Conservation (phyloP, 2,797 vertebrate species). For the Phrynocephalus guinanensis region DNA sequence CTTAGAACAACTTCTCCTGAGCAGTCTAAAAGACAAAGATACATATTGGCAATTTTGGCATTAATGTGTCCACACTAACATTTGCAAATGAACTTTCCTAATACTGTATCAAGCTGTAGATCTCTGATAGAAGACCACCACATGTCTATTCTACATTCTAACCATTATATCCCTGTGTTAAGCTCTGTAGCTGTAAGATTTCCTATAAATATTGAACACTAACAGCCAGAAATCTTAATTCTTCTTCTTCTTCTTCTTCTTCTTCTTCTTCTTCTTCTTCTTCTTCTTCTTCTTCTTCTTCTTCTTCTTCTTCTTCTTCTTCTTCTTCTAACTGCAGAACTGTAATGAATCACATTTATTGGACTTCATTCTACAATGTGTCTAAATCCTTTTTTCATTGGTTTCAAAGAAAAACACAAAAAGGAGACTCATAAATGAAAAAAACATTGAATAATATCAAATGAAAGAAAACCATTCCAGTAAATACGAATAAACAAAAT, state of each 20-base stretch:
- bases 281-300: too few species aligned
- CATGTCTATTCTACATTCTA: constrained; percentile 3
- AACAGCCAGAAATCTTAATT: background rate
- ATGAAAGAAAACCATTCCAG: background rate
- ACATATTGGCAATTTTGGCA: background rate
- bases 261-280: too few species aligned
- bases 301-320: too few species aligned
- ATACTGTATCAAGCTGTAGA: background rate
- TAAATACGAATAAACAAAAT: background rate
- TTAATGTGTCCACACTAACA: constrained; percentile 7
- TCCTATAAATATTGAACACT: constrained; percentile 20
- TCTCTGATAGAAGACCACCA: background rate
- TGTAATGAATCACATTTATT: background rate
- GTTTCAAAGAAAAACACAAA: background rate
- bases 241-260: too few species aligned
- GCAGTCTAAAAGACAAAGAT: constrained; percentile 9
- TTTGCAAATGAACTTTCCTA: constrained; percentile 10
- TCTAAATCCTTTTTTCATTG: background rate
- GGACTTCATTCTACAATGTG: background rate
- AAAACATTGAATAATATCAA: background rate
- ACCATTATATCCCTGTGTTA: constrained; percentile 1
- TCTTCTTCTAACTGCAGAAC: too few species aligned
- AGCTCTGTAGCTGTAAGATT: constrained; percentile 26
- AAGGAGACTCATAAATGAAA: too few species aligned
- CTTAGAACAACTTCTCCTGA: constrained; percentile 36